Base-by-base conservation (phyloP, 2,888 invertebrate species). In the Antheraea yamamai region DNA sequence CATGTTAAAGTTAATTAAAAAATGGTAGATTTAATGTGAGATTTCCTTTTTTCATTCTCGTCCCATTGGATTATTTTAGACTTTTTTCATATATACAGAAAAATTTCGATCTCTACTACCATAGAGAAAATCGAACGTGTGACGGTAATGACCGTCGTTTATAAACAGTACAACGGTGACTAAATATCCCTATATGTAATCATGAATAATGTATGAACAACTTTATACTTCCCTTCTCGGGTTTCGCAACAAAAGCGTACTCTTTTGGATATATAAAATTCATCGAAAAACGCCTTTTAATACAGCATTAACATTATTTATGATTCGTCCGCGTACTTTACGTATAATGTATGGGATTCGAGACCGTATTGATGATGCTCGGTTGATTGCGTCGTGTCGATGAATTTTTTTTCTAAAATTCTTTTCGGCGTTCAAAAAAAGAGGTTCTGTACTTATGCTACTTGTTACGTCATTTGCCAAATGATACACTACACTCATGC, bases 161-260 rank as follows among this genome's bases (percentile, higher is more conserved):
- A 66, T 30, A 70, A 58, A 39, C 39, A 26, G 71, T 71, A 64
- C 82, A 84, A 83, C 79, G 81, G 79, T 85, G 87, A 87, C 88
- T 88, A 87, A 89, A 83, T 47, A 47, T 85, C 85, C 64, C 30
- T 26, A 14, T 87, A 87, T 51, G 79, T 78, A 77, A 61, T 30
- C 83, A 80, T 93, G 92, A 91, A 93, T 93, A 86, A 93, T 93
- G 89, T 89, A 94, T 92, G 89, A 86, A 93, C 92, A 93, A 88
- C 92, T 94, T 92, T 86, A 92, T 92, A 92, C 89, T 90, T 91
- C 87, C 87, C 86, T 64, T 85, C 81, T 83, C 85, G 81, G 83
- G 87, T 89, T 89, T 89, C 87, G 88, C 85, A 79, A 84, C 87
- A 87, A 91, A 90, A 89, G 87, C 85, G 83, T 82, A 86, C 88